A percentile compares a stretch with the other conserved stretches of the same genome.
These are phyloP conservation scores for Tinamus guttatus DNA, from an alignment of 2,113 vertebrate genomes.

Conservation along the genomic window DNA sequence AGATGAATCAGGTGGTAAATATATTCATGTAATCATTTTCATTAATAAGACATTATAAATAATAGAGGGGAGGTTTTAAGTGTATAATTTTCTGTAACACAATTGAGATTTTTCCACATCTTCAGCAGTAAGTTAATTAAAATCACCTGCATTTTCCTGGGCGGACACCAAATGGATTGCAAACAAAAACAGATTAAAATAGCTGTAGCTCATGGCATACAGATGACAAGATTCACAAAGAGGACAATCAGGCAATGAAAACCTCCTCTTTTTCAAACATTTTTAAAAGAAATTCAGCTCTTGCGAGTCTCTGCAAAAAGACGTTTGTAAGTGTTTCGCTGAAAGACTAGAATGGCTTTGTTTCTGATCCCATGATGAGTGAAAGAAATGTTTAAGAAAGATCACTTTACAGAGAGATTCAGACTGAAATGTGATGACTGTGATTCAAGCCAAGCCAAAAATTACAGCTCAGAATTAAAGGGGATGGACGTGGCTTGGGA, in stretches of 20 bases:
- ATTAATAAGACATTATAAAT: constrained; percentile 80
- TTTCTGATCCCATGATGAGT: constrained; percentile 87
- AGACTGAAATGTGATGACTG: constrained; percentile 84
- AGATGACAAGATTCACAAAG: constrained; percentile 94
- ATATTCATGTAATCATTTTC: constrained; percentile 77
- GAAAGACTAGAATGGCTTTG: constrained; percentile 84
- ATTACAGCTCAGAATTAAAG: constrained; percentile 85
- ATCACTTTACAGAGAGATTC: constrained; percentile 84
- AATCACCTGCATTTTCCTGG: constrained; percentile 92
- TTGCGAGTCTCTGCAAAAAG: constrained; percentile 83
- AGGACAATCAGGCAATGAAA: constrained; percentile 86
- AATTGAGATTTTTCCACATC: constrained; percentile 76
- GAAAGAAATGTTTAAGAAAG: constrained; percentile 86
- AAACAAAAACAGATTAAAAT: constrained; percentile 86
- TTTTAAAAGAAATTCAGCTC: constrained; percentile 91
- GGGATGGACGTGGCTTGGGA: constrained; percentile 81
- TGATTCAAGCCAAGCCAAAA: constrained; percentile 87
- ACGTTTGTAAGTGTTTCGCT: constrained; percentile 83
- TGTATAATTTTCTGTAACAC: constrained; percentile 73
- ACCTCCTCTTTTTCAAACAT: constrained; percentile 83
- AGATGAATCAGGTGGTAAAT: constrained; percentile 77
- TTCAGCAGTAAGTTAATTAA: constrained; percentile 87
- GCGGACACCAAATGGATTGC: constrained; percentile 84
- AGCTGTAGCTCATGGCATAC: constrained; percentile 88
- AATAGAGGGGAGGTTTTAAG: constrained; percentile 78